Conservation (phyloP, 2,888 invertebrate species). For the Leptopilina syphax region DNA sequence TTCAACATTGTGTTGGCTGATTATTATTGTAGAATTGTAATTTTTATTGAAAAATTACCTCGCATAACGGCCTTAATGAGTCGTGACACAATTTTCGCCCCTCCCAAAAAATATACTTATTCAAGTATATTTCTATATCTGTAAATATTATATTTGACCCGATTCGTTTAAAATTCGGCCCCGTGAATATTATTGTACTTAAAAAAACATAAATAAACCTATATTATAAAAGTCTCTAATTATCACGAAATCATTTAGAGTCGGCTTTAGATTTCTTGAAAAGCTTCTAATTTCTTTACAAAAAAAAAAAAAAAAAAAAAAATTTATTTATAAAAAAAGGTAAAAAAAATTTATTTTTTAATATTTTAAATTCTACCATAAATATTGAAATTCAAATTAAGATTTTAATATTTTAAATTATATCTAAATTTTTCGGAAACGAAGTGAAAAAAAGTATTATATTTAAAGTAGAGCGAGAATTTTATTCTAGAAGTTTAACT, state of each 20-base stretch:
- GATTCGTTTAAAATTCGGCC: constrained; percentile 24
- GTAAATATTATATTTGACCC: constrained; percentile 18
- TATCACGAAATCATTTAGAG: constrained; percentile 20
- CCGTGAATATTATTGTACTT: constrained; percentile 30
- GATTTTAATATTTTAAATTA: neutral
- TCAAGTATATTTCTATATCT: neutral
- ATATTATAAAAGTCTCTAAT: neutral
- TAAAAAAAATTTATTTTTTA: neutral
- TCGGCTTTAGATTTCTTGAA: neutral
- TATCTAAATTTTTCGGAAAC: neutral
- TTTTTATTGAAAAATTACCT: constrained; percentile 23
- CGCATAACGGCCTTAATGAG: constrained; percentile 26
- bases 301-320: neutral
- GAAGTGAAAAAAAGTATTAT: neutral
- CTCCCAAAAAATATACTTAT: no score
- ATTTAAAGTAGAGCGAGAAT: neutral
- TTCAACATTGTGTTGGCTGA: no score
- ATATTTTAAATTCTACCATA: no score
- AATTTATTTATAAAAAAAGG: neutral
- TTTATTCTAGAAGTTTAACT: neutral
- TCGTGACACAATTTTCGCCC: neutral
- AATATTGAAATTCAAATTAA: no score
- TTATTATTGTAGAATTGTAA: neutral
- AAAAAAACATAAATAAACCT: constrained; percentile 14
- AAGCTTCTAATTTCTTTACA: neutral